These are phyloP conservation scores for Mallotus villosus DNA, from an alignment of 2,797 vertebrate species.

Conservation along the genomic window DNA sequence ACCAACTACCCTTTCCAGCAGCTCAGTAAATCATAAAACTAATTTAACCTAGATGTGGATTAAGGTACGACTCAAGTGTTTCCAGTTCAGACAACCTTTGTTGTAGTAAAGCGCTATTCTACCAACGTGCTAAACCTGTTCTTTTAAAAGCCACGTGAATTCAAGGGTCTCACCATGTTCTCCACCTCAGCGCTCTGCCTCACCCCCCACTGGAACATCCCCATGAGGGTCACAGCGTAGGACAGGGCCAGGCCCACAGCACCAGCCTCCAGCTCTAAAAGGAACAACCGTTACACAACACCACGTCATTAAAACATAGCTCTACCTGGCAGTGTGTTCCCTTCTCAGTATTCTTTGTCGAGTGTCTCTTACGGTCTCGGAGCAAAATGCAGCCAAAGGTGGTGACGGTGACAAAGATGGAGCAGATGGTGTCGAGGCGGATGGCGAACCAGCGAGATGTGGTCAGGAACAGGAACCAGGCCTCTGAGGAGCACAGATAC, in stretches of 20 bases:
- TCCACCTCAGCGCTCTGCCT: constrained; percentile 94
- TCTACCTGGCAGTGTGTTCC: too few species aligned
- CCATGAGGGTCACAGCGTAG: constrained; percentile 89
- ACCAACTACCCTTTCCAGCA: too few species aligned
- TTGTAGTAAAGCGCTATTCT: too few species aligned
- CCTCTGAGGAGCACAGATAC: constrained; percentile 73
- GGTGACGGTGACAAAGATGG: constrained; percentile 84
- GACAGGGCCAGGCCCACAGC: constrained; percentile 88
- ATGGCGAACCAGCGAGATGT: constrained; percentile 95
- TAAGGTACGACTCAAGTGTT: too few species aligned
- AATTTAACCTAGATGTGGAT: too few species aligned
- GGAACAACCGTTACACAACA: constrained; percentile 4
- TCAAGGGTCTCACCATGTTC: constrained; percentile 83
- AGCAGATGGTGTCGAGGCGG: constrained; percentile 92
- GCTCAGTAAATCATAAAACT: too few species aligned
- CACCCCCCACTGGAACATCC: constrained; percentile 96
- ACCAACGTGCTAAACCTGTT: too few species aligned
- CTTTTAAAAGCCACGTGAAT: too few species aligned
- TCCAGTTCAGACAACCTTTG: too few species aligned
- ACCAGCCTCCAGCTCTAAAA: constrained; percentile 81
- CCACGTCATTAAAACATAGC: too few species aligned
- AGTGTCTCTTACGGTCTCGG: constrained; percentile 71
- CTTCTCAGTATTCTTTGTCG: too few species aligned
- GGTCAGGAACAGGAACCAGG: constrained; percentile 93
- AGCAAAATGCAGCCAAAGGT: constrained; percentile 87